Conservation (phyloP, 2,888 invertebrate genomes). For the Clusia tigrina region DNA sequence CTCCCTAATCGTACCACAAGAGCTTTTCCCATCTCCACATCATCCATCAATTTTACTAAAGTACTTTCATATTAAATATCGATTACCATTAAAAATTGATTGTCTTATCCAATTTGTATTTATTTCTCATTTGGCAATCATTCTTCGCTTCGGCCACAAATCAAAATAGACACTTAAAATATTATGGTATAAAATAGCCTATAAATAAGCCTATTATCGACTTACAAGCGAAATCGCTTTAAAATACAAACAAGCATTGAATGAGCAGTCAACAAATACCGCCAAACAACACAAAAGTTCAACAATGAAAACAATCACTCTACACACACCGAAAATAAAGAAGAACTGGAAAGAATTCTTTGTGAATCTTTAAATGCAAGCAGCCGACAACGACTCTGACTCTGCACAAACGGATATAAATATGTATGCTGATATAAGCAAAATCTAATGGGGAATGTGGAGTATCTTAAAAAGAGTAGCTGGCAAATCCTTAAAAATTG, state of each 20-base stretch:
- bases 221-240: not conserved
- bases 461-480: not conserved
- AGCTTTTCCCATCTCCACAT: too few relatives aligned
- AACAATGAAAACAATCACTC: not conserved
- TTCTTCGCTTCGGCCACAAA: too few relatives aligned
- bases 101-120: too few relatives aligned
- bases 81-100: too few relatives aligned
- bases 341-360: too few relatives aligned
- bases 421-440: not conserved
- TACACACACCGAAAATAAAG: not conserved
- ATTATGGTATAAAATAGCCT: too few relatives aligned
- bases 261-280: not conserved
- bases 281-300: not conserved
- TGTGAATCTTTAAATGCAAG: not conserved
- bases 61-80: too few relatives aligned
- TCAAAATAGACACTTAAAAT: too few relatives aligned
- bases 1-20: too few relatives aligned
- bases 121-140: too few relatives aligned
- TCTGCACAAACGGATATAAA: not conserved
- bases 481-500: slow-evolving; percentile 6
- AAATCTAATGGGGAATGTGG: not conserved
- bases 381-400: not conserved
- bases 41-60: too few relatives aligned
- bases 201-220: slow-evolving; percentile 3
- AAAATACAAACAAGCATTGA: not conserved